Evolutionary conservation across 2,888 invertebrate species (phyloP).

Genomic region (Hyles lineata): DNA sequence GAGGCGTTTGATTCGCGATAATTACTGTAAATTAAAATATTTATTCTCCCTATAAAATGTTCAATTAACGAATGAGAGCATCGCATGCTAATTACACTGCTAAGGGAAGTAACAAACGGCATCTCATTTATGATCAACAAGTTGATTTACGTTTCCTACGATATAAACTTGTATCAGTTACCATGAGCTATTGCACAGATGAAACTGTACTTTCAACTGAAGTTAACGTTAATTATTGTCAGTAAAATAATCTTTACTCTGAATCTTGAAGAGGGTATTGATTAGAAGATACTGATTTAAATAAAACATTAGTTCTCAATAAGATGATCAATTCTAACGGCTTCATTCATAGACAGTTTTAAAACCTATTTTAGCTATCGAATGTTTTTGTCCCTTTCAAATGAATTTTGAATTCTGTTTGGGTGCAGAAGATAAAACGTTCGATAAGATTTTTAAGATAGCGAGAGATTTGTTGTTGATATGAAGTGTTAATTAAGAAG

Average conservation of each 20-base stretch:
- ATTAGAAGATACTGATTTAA: too few relatives aligned
- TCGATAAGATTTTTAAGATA: too few relatives aligned
- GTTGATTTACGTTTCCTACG: conserved; percentile 25
- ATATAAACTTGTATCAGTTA: conserved; percentile 13
- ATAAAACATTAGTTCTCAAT: too few relatives aligned
- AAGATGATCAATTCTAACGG: too few relatives aligned
- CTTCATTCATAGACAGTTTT: too few relatives aligned
- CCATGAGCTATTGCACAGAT: not conserved
- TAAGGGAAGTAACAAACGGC: conserved; percentile 17
- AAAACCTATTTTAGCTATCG: too few relatives aligned
- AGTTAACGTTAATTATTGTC: conserved; percentile 7
- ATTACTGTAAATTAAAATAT: not conserved
- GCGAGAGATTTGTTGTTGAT: too few relatives aligned
- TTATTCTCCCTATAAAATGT: conserved; percentile 2
- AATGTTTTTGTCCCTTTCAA: too few relatives aligned
- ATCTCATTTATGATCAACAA: conserved; percentile 12
- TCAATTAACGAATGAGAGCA: not conserved
- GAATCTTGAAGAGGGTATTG: not conserved
- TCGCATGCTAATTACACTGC: not conserved
- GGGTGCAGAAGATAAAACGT: too few relatives aligned
- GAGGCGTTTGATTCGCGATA: too few relatives aligned
- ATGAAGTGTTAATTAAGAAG: too few relatives aligned
- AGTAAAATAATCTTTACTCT: not conserved
- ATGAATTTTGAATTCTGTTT: too few relatives aligned
- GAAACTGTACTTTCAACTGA: conserved; percentile 22